phyloP scores from a whole-genome alignment of 2,113 vertebrate genomes.

The Pluvianellus socialis region DNA sequence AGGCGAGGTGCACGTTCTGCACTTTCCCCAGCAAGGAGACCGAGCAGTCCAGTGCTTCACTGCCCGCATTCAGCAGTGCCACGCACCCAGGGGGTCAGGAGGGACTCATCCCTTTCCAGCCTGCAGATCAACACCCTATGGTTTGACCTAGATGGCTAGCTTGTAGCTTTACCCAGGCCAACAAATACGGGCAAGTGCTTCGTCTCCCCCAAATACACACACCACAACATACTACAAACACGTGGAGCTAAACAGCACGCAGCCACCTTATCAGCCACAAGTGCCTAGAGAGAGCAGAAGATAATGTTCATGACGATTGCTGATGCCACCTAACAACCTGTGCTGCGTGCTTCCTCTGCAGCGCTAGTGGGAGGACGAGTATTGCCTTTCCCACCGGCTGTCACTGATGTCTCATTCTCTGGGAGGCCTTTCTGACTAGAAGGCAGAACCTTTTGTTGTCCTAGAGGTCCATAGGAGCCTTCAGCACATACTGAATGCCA shows the following conservation, averaged over 20 bases:
- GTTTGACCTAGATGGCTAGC: not conserved
- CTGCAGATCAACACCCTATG: not conserved
- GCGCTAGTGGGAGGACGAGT: not conserved
- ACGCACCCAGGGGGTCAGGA: rapidly evolving
- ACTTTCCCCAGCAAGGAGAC: not conserved
- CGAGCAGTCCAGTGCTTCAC: not conserved
- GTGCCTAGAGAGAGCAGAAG: not conserved
- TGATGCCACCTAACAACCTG: rapidly evolving
- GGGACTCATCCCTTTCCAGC: not conserved
- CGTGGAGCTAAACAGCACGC: not conserved
- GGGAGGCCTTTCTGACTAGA: not conserved
- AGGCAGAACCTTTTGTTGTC: not conserved
- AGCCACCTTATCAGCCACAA: not conserved
- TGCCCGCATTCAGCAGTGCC: rapidly evolving
- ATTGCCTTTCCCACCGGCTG: not conserved
- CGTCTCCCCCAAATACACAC: not conserved
- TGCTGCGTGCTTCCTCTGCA: not conserved
- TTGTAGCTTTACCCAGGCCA: not conserved
- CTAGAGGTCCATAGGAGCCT: not conserved
- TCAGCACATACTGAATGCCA: not conserved
- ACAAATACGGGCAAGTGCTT: not conserved
- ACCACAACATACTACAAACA: not conserved
- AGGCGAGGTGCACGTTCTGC: not conserved
- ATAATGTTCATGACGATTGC: rapidly evolving
- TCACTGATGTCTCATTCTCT: not conserved